Conservation (phyloP, 2,888 invertebrate species). For the Cosmia pyralina region DNA sequence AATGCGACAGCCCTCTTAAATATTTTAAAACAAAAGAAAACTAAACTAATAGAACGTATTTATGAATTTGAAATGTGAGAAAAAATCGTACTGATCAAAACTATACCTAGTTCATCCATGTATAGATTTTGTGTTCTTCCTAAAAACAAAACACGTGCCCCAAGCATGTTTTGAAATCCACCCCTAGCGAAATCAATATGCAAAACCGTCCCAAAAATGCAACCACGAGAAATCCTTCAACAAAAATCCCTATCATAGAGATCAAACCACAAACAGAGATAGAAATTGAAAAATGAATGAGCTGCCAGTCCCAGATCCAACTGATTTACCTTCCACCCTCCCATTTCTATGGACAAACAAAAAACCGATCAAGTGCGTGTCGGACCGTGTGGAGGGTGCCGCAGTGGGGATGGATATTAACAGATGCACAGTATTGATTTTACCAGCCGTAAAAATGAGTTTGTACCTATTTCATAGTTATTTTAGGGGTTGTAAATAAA, state of each 20-base stretch:
- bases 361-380: not conserved
- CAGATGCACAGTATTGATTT: not conserved
- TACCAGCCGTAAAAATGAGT: too few species aligned
- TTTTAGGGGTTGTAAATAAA: too few species aligned
- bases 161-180: not conserved
- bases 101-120: not conserved
- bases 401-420: not conserved
- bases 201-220: conserved; percentile 23
- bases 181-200: conserved; percentile 17
- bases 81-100: not conserved
- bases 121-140: not conserved
- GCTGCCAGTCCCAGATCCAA: conserved; percentile 50
- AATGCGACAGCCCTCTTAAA: too few species aligned
- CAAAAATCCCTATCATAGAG: conserved; percentile 11
- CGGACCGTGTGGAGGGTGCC: not conserved
- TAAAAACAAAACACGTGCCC: not conserved
- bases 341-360: conserved; percentile 37
- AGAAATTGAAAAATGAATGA: conserved; percentile 52
- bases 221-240: conserved; percentile 18
- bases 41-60: not conserved
- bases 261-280: conserved; percentile 29
- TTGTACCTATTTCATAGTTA: too few species aligned
- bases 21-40: not conserved
- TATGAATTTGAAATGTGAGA: not conserved
- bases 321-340: conserved; percentile 27